Conservation (phyloP, 2,797 vertebrate genomes). For the Oceanodroma leucorhoa region DNA sequence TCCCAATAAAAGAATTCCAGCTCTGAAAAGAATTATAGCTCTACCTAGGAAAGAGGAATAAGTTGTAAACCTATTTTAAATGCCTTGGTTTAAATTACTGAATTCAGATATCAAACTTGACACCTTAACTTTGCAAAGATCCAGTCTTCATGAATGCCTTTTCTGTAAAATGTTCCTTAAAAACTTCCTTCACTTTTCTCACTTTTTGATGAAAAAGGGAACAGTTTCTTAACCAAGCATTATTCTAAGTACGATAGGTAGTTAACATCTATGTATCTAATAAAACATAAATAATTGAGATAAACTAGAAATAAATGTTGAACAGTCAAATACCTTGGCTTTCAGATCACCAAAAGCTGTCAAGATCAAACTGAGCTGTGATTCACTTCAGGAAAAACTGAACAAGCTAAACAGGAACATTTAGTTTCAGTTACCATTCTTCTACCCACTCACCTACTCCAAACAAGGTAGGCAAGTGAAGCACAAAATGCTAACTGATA, state of each 20-base stretch:
- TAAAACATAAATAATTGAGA: neutral
- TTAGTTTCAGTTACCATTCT: neutral
- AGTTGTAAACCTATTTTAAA: neutral
- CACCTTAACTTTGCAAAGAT: neutral
- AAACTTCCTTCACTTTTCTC: neutral
- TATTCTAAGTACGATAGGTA: neutral
- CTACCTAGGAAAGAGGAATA: neutral
- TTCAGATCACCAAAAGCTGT: neutral
- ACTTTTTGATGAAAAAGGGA: neutral
- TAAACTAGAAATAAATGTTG: neutral
- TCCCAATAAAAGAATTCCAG: neutral
- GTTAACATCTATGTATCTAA: neutral
- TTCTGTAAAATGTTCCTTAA: neutral
- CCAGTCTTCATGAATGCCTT: neutral
- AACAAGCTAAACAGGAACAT: conserved; percentile 18
- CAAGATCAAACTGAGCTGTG: neutral
- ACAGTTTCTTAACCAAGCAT: neutral
- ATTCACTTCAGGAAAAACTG: neutral
- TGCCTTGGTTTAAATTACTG: neutral
- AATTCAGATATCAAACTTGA: neutral
- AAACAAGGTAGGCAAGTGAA: neutral
- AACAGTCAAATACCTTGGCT: neutral
- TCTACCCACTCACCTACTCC: neutral
- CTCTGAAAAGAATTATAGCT: neutral
- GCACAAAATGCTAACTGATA: neutral